These are phyloP conservation scores for Menidia beryllina DNA, from an alignment of 2,113 vertebrate genomes.

Conservation along the genomic window DNA sequence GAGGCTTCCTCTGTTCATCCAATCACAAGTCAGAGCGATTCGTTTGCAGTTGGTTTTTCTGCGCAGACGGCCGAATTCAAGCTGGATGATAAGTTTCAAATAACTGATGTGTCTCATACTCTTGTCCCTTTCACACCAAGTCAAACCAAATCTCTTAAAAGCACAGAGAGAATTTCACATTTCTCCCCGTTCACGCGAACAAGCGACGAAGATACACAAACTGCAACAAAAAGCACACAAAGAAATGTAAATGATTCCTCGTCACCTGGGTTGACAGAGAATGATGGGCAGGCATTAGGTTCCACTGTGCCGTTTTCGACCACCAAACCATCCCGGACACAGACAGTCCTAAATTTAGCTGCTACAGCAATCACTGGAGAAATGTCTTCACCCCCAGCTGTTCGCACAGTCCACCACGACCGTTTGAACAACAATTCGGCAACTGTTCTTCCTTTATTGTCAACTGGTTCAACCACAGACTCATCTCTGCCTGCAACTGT, in stretches of 20 bases:
- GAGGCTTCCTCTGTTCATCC: conserved; percentile 26
- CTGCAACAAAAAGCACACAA: conserved; percentile 4
- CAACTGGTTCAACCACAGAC: background rate
- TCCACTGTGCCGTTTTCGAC: background rate
- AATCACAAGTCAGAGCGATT: conserved; percentile 11
- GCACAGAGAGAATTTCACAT: conserved; percentile 1
- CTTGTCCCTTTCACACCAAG: conserved; percentile 1
- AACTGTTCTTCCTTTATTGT: background rate
- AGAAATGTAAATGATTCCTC: background rate
- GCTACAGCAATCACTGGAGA: background rate
- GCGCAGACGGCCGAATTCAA: background rate
- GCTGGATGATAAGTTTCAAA: background rate
- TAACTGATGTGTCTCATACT: background rate
- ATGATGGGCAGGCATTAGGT: background rate
- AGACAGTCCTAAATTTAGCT: conserved; percentile 6
- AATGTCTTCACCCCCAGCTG: background rate
- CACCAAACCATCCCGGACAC: background rate
- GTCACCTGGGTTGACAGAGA: background rate
- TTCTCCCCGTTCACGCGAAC: background rate
- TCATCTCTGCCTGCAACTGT: background rate
- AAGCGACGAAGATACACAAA: background rate
- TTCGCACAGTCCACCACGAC: background rate
- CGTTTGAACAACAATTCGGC: background rate
- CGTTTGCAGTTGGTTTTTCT: background rate
- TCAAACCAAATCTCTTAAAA: conserved; percentile 27